Evolutionary conservation across 2,113 vertebrate species (phyloP).

Genomic region (Xyrauchen texanus): DNA sequence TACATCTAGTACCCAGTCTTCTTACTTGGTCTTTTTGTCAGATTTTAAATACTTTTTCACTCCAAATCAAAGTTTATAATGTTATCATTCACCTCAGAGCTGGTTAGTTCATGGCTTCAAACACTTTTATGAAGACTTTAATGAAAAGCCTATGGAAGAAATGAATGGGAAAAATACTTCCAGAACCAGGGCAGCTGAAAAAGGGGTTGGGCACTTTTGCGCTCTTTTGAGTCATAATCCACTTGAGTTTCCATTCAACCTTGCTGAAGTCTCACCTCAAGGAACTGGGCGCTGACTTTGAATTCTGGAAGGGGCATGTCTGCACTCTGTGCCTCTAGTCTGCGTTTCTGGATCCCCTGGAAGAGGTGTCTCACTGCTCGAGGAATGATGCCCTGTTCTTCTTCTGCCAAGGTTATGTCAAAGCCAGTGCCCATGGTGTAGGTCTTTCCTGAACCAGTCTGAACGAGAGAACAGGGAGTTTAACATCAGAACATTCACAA

Average conservation of each 20-base stretch:
- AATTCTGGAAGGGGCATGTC: conserved; percentile 82
- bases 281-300: conserved; percentile 98
- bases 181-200: too few relatives aligned
- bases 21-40: too few relatives aligned
- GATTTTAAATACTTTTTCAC: too few relatives aligned
- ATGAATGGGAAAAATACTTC: too few relatives aligned
- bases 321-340: conserved; percentile 69
- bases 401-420: conserved; percentile 73
- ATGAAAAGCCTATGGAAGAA: too few relatives aligned
- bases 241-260: not conserved
- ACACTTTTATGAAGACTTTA: too few relatives aligned
- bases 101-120: too few relatives aligned
- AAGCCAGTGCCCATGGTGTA: conserved; percentile 98
- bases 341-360: conserved; percentile 82
- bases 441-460: conserved; percentile 95
- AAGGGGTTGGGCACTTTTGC: too few relatives aligned
- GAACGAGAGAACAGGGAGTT: conserved; percentile 10
- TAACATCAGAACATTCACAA: not conserved
- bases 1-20: too few relatives aligned
- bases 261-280: conserved; percentile 80
- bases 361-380: conserved; percentile 92
- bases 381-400: conserved; percentile 91
- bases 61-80: too few relatives aligned
- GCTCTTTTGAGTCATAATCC: not conserved
- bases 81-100: too few relatives aligned